A percentile compares a stretch with the other conserved stretches of the same genome.
These are phyloP conservation scores for Trichopria drosophilae DNA, from an alignment of 2,888 invertebrate genomes.

Conservation along the genomic window DNA sequence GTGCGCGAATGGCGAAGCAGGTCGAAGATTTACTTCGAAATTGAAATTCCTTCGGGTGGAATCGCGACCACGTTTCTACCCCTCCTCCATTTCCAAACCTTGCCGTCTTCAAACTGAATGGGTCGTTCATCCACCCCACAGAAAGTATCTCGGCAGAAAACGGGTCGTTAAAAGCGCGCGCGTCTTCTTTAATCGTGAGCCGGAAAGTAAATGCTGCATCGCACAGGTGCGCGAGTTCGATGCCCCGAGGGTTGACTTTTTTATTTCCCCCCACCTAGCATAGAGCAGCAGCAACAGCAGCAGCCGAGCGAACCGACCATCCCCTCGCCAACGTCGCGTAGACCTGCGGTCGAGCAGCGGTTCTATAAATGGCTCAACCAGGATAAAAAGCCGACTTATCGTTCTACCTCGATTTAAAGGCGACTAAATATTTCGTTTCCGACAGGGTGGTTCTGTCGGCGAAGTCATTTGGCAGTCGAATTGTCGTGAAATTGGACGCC, in stretches of 20 bases:
- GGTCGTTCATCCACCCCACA: not conserved
- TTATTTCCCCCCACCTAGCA: conserved; percentile 33
- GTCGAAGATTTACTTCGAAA: conserved; percentile 29
- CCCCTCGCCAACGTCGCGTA: conserved; percentile 15
- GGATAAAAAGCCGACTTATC: no score
- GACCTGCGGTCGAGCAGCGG: conserved; percentile 25
- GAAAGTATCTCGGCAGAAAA: conserved; percentile 6
- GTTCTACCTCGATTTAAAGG: no score
- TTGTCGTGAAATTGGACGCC: no score
- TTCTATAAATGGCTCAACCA: conserved; percentile 40
- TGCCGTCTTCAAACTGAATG: conserved; percentile 4
- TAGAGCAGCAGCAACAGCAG: conserved; percentile 29
- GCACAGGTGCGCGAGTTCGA: conserved; percentile 37
- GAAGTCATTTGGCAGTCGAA: no score
- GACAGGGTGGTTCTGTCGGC: no score
- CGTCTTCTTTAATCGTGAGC: conserved; percentile 35
- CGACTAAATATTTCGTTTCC: no score
- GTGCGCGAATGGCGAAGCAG: no score
- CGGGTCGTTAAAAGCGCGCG: conserved; percentile 28
- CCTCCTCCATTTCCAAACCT: no score
- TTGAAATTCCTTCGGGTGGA: conserved; percentile 28
- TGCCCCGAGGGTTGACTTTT: conserved; percentile 34
- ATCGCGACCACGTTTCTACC: conserved; percentile 14
- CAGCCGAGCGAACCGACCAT: conserved; percentile 20
- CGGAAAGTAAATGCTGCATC: conserved; percentile 29